Evolutionary conservation across 2,888 invertebrate species (phyloP), one percentile per base, ranked within the genome.

Genomic region (Tineola bisselliella): DNA sequence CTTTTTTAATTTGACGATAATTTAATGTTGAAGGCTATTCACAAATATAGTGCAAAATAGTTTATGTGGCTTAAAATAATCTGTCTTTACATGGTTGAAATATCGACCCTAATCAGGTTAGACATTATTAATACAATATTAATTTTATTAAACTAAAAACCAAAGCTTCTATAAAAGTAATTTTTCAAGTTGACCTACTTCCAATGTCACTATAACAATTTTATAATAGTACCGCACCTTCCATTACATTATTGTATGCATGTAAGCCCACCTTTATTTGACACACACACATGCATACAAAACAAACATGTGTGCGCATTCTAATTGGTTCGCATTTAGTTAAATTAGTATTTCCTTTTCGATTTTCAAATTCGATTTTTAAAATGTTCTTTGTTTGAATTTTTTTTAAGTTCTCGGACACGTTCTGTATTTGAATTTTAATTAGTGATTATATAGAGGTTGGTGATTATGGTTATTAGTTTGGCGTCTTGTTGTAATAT

Each of bases 231-330:
- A 11, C n/a, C 58, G 19, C 58, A 15, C 58, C 58, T 17, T 58
- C n/a, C 58, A 58, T 58, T 33, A 58, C n/a, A 19, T 31, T 25
- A 25, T 15, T 48, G 54, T 18, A 8, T 10, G 10, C 58, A 58
- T 58, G 58, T 58, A n/a, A 33, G 15, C 58, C 33, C 15, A 33
- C 58, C 58, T 58, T 58, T 33, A 58, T 58, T 58, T 33, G 58
- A 31, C 48, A 48, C 48, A 48, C 48, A 48, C 10, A 19, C 56
- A 33, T n/a, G n/a, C n/a, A n/a, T n/a, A 12, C 6, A 25, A 25
- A 25, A 25, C 25, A 25, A 25, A 25, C 25, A 25, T 25, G 58
- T 58, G 58, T 58, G 58, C n/a, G 56, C 4, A 13, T 2, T 58
- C 17, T 33, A 58, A 33, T 31, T 58, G 58, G 58, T 33, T 8